A percentile compares a stretch with the other conserved stretches of the same genome.
phyloP scores from a whole-genome alignment of 2,888 invertebrate genomes.

The Troilus luridus region DNA sequence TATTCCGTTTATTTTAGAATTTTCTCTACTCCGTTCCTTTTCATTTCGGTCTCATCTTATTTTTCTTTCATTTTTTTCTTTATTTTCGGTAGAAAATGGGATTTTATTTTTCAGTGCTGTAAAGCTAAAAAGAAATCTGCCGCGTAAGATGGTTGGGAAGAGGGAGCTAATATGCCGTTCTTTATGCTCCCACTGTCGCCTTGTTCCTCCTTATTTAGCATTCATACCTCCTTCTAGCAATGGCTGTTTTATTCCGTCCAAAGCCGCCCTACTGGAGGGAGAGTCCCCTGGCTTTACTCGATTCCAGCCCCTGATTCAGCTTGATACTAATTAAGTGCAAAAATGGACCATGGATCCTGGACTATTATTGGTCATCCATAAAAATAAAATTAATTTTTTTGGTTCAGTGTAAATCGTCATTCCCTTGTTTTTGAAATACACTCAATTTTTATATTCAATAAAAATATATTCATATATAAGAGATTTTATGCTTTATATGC shows the following conservation, averaged over 20 bases:
- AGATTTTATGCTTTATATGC: too few relatives aligned
- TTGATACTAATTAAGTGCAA: too few relatives aligned
- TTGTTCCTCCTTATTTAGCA: constrained; percentile 49
- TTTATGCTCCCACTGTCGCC: constrained; percentile 49
- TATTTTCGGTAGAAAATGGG: constrained; percentile 14
- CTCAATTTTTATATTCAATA: too few relatives aligned
- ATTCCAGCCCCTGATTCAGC: constrained; percentile 40
- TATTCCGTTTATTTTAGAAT: background rate
- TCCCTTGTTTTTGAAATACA: too few relatives aligned
- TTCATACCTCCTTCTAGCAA: constrained; percentile 49
- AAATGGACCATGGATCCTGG: too few relatives aligned
- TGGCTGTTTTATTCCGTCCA: constrained; percentile 47
- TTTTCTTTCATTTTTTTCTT: background rate
- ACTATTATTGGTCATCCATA: too few relatives aligned
- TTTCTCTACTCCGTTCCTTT: background rate
- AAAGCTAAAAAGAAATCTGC: constrained; percentile 45
- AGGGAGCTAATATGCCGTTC: constrained; percentile 38
- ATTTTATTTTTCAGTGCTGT: constrained; percentile 39
- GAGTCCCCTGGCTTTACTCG: constrained; percentile 31
- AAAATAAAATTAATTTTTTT: too few relatives aligned
- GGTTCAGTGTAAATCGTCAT: too few relatives aligned
- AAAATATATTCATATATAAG: too few relatives aligned
- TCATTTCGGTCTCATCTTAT: background rate
- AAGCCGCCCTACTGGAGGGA: constrained; percentile 39
- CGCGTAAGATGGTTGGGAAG: background rate